Evolutionary conservation across 2,888 invertebrate genomes (phyloP), one percentile per base, ranked within the genome.

Genomic region (Callimorpha dominula): DNA sequence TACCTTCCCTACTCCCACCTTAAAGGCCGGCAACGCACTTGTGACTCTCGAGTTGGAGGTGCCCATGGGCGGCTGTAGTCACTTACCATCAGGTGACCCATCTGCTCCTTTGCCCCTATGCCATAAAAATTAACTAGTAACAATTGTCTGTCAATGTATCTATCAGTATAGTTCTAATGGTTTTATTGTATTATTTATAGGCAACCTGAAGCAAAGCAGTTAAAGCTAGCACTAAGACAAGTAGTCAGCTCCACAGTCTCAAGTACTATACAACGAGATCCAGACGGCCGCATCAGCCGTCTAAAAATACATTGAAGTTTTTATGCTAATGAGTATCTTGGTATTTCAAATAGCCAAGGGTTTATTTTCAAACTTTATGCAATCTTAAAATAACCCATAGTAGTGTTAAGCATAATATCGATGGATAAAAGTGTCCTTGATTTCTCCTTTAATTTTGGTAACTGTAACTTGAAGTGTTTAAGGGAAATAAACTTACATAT

Each of bases 221-320:
- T 72, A 6, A 68, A 49, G 49, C 40, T 15, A 64, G 68, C 68
- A 2, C 11, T 73, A 0, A 20, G 12, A 40, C 43, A 60, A 7
- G 17, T 69, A 4, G 2, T 65, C 1, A 42, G 42, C 4, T 60
- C 20, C 5, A 65, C 57, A 14, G 42, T 73, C n/a, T 6, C 6
- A 14, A 66, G 70, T 15, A 46, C 73, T 15, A 12, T 73, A 1
- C 15, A 66, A n/a, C 73, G 73, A 20, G 65, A 66, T 14, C 46
- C 65, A n/a, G 65, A 65, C 15, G 72, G 72, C 11, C 68, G 72
- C 6, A 31, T 72, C 20, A 72, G 65, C 20, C 64, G 52, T 7
- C 40, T 72, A 46, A 54, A 20, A 42, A 0, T 65, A 7, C 11
- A 46, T n/a, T 12, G 14, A 42, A 31, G 4, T 31, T 62, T 11